Base-by-base conservation (phyloP, 2,797 vertebrate genomes). In the Prunella strophiata region DNA sequence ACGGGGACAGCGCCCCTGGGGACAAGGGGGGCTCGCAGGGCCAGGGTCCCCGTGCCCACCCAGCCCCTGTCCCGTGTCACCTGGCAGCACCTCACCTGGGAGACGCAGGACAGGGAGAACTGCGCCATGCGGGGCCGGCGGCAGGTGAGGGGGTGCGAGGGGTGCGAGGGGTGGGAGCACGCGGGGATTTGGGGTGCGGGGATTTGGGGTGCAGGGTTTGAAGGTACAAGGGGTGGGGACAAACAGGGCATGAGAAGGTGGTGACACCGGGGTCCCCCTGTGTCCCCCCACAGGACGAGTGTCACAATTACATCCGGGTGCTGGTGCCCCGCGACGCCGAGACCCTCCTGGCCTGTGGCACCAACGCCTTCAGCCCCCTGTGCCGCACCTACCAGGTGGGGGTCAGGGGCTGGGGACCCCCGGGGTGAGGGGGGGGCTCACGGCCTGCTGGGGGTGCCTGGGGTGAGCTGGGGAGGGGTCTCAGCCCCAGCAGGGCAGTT, bases 301-400 rank as follows among this genome's bases (percentile, higher is more conserved):
- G 99, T 94, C 99, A 99, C 98, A 99, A 99, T 97, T 99, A 99
- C 95, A 99, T 99, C 95, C 98, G 99, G 77, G 99, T 99, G 38
- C 98, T 99, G 83, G 98, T 99, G 63, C 98, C 98, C 4, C 98
- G 98, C 27, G 98, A 99, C 7, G 97, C 99, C 32, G 98, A 98
- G 96, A 99, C 97, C 4, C 98, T 99, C 32, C 98, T 99, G 36
- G 99, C 98, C 61, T 99, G 99, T 18, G 99, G 99, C 71, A 99
- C 99, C 45, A 99, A 99, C 38, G 99, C 98, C 77, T 99, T 99
- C 98, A 99, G 99, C 97, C 99, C 99, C 18, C 97, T 98, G 97
- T 99, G 99, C 97, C 98, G 99, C n/a, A 99, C 97, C 96, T 99
- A 99, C 89, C 98, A 98, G 99, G 99, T 99, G 96, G 89, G 93